Conservation (phyloP, 2,888 invertebrate species). For the Cosmia pyralina region DNA sequence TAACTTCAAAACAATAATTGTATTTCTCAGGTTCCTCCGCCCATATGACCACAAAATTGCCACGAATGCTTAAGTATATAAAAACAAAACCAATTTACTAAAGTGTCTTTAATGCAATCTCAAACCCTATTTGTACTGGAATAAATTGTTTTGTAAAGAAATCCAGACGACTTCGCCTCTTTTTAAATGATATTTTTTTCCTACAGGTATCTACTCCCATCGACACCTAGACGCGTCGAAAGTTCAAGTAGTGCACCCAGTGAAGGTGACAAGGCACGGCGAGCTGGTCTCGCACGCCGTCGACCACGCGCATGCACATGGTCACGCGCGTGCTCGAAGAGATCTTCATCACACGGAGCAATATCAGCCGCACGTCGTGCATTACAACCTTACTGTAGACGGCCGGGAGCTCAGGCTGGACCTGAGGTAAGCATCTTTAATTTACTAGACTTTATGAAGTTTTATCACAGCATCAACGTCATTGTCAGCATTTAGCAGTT, state of each 20-base stretch:
- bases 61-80: no score
- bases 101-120: no score
- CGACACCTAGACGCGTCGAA: constrained; percentile 87
- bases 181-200: background rate
- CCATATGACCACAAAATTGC: no score
- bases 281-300: constrained; percentile 89
- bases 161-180: background rate
- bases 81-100: no score
- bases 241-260: constrained; percentile 91
- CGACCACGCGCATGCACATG: constrained; percentile 89
- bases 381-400: constrained; percentile 87
- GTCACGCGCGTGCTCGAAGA: constrained; percentile 88
- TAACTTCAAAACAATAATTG: no score
- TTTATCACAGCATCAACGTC: background rate
- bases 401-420: constrained; percentile 85
- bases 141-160: background rate
- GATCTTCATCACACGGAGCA: constrained; percentile 80
- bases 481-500: background rate
- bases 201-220: constrained; percentile 87
- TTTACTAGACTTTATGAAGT: background rate
- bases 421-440: constrained; percentile 78
- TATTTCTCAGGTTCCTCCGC: no score
- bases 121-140: no score
- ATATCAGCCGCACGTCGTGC: constrained; percentile 78
- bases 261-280: constrained; percentile 91